Evolutionary conservation across 1,140 invertebrate species (phyloP), one percentile per base, ranked within the genome.

Genomic region (Medauroidea extradentata): DNA sequence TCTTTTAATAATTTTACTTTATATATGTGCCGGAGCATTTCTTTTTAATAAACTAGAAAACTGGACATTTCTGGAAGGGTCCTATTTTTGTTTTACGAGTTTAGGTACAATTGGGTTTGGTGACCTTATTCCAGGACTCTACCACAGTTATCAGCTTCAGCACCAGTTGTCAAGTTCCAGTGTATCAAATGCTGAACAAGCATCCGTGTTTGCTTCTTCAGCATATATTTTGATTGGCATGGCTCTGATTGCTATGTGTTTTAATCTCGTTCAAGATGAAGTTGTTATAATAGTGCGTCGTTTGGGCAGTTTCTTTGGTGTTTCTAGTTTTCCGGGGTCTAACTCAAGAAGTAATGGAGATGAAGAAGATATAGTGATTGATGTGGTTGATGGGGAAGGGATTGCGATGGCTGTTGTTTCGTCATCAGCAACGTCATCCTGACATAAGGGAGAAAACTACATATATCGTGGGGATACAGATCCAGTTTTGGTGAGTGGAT

Each of bases 201-300:
- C 91, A 8, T 90, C 91, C 24, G 77, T 93, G 2, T 86, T 91
- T 55, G 85, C 84, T 19, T 88, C 86, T 59, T 88, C 91, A 18
- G 78, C 93, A 23, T 99, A 98, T 73, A 90, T 99, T 46, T 78
- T 98, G 24, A 84, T 96, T 42, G 96, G 96, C 16, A 91, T 98
- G 84, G 92, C 94, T 4, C 81, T 98, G 53, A 88, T 98, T 59
- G 94, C 94, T 16, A 98, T 97, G 91, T 96, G 94, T 74, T 97
- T 96, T 76, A 95, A 93, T 73, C 78, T 98, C 44, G 91, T 97
- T 60, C 94, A 98, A 76, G 94, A 96, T 67, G 92, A 97, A 74
- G 86, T 96, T 64, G 84, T 90, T 57, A 72, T 80, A 56, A 78
- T 84, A 66, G 73, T 87, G 67, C 79, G 85, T 58, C 79, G 79